Conservation (phyloP, 2,797 vertebrate genomes). For the Darevskia mixta region DNA sequence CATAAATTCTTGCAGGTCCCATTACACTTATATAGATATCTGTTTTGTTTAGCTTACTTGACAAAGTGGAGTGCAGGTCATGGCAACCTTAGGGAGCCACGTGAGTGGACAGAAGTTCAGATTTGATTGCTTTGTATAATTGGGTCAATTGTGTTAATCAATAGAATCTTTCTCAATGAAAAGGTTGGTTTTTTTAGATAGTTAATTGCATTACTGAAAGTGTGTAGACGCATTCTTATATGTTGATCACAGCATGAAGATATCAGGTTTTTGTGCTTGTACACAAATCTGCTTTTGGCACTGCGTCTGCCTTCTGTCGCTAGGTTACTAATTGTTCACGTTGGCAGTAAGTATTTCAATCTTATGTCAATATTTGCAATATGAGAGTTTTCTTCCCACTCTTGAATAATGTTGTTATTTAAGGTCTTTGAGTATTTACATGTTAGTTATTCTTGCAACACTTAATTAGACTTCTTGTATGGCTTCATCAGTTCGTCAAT, state of each 20-base stretch:
- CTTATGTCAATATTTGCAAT: slow-evolving; percentile 59
- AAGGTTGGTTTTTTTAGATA: slow-evolving; percentile 34
- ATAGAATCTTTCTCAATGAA: slow-evolving; percentile 6
- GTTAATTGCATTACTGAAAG: not conserved
- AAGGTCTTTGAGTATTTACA: slow-evolving; percentile 23
- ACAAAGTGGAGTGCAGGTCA: slow-evolving; percentile 29
- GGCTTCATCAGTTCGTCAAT: slow-evolving; percentile 33
- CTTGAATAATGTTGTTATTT: slow-evolving; percentile 37
- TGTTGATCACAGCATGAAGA: not conserved
- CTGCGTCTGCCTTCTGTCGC: slow-evolving; percentile 15
- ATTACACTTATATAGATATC: slow-evolving; percentile 35
- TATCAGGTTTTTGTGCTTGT: not conserved
- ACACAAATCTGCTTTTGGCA: not conserved
- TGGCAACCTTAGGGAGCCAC: slow-evolving; percentile 15
- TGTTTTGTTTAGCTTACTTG: slow-evolving; percentile 33
- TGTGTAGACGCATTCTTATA: slow-evolving; percentile 14
- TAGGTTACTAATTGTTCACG: slow-evolving; percentile 30
- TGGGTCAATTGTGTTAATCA: not conserved
- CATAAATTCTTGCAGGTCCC: slow-evolving; percentile 52
- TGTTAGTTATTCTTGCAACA: not conserved
- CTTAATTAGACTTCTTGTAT: not conserved
- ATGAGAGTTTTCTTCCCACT: slow-evolving; percentile 53
- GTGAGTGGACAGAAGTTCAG: slow-evolving; percentile 37
- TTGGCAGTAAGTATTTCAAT: slow-evolving; percentile 9
- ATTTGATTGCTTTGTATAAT: slow-evolving; percentile 18